phyloP scores from a whole-genome alignment of 2,888 invertebrate species.

The Apamea crenata region DNA sequence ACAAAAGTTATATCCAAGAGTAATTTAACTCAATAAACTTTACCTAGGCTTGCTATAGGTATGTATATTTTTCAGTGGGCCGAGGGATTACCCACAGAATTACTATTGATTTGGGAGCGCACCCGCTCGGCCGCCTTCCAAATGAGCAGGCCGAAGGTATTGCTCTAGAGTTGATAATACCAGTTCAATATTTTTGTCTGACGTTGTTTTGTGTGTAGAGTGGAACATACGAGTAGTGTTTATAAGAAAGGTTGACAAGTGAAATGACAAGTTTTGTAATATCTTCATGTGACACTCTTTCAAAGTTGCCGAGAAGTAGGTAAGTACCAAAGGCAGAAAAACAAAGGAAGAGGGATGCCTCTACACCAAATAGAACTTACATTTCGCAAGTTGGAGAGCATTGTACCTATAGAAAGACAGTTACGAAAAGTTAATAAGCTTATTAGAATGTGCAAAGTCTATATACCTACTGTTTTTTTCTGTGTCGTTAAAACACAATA shows the following conservation, averaged over 20 bases:
- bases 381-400: not conserved
- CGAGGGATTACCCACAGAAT: constrained; percentile 87
- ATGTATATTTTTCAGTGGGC: constrained; percentile 84
- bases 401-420: not conserved
- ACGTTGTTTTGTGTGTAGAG: not conserved
- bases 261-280: not conserved
- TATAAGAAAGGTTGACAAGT: not conserved
- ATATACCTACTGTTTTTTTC: not conserved
- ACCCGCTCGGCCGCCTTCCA: constrained; percentile 88
- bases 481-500: not conserved
- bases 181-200: not conserved
- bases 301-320: not conserved
- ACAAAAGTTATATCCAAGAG: constrained; percentile 53
- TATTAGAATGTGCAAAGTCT: not conserved
- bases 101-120: constrained; percentile 89
- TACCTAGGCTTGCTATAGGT: constrained; percentile 54
- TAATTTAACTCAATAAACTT: constrained; percentile 64
- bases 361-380: not conserved
- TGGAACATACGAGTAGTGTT: not conserved
- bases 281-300: not conserved
- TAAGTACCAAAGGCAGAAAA: not conserved
- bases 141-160: constrained; percentile 84
- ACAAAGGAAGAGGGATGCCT: not conserved
- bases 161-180: constrained; percentile 76
- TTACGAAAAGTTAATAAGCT: too few species aligned